phyloP scores from a whole-genome alignment of 2,888 invertebrate genomes.

The Ommatoiulus sabulosus region DNA sequence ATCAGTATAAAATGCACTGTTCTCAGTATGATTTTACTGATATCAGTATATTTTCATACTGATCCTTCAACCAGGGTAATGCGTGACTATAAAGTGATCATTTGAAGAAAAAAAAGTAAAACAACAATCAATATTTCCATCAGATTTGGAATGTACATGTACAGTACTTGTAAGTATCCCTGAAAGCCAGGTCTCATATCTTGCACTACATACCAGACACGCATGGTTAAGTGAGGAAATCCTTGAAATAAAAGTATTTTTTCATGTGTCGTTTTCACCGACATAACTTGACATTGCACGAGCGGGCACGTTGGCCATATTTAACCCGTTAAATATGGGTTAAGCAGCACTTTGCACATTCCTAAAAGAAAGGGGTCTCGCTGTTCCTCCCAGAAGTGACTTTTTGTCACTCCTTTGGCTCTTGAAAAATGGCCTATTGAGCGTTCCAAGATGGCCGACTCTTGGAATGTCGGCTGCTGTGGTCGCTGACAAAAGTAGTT shows the following conservation, averaged over 20 bases:
- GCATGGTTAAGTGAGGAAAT: background rate
- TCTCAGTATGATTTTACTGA: no score
- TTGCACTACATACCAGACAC: background rate
- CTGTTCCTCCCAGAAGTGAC: background rate
- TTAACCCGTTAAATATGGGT: constrained; percentile 24
- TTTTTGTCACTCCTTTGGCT: background rate
- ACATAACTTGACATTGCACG: background rate
- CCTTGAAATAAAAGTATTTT: background rate
- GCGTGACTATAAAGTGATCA: no score
- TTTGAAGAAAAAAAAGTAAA: no score
- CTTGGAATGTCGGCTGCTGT: background rate
- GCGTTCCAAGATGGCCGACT: background rate
- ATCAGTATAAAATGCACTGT: no score
- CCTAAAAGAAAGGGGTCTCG: background rate
- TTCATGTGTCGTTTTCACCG: background rate
- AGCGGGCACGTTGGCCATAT: background rate
- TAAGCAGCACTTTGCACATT: background rate
- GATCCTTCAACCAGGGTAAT: no score
- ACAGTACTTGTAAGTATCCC: background rate
- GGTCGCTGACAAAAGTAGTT: background rate
- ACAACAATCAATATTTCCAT: no score
- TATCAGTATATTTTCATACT: no score
- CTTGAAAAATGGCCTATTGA: background rate
- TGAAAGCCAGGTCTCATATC: background rate
- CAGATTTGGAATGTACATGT: no score